Evolutionary conservation across 92 coral and sea anemone species (phyloP).

Genomic region (Pocillopora grandis): DNA sequence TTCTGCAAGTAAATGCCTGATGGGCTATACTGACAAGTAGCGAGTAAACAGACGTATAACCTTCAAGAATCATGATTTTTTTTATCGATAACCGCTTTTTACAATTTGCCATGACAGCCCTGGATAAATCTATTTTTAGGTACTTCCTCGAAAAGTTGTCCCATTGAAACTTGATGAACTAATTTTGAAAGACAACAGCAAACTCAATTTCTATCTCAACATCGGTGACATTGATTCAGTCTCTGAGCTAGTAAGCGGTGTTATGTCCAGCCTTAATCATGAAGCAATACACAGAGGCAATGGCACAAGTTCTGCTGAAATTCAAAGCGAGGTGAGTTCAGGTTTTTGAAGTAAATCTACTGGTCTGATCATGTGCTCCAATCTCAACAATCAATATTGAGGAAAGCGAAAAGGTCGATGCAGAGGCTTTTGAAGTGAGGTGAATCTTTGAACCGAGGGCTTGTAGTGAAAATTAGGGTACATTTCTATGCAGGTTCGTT

Average conservation of each 20-base stretch:
- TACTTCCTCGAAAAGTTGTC: conserved; percentile 34
- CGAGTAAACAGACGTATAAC: too few relatives aligned
- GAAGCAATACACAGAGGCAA: conserved; percentile 21
- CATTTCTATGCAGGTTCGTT: conserved; percentile 43
- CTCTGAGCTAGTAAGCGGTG: conserved; percentile 64
- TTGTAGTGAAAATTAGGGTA: not conserved
- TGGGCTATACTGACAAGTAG: too few relatives aligned
- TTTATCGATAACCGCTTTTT: too few relatives aligned
- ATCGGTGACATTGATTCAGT: conserved; percentile 64
- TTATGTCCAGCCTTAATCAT: conserved; percentile 48
- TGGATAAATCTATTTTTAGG: conserved; percentile 22
- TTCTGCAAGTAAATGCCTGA: too few relatives aligned
- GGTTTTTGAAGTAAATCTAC: not conserved
- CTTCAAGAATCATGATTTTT: too few relatives aligned
- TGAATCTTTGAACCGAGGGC: too few relatives aligned
- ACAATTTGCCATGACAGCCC: not conserved
- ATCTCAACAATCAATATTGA: not conserved
- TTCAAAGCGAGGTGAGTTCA: conserved; percentile 17
- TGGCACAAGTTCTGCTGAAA: not conserved
- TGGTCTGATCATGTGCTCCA: too few relatives aligned
- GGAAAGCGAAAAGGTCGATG: too few relatives aligned
- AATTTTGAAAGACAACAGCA: conserved; percentile 41
- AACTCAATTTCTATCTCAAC: conserved; percentile 48
- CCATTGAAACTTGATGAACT: conserved; percentile 12
- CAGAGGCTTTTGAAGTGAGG: too few relatives aligned